Conservation (phyloP, 1,140 invertebrate genomes). For the Anastrepha ludens region DNA sequence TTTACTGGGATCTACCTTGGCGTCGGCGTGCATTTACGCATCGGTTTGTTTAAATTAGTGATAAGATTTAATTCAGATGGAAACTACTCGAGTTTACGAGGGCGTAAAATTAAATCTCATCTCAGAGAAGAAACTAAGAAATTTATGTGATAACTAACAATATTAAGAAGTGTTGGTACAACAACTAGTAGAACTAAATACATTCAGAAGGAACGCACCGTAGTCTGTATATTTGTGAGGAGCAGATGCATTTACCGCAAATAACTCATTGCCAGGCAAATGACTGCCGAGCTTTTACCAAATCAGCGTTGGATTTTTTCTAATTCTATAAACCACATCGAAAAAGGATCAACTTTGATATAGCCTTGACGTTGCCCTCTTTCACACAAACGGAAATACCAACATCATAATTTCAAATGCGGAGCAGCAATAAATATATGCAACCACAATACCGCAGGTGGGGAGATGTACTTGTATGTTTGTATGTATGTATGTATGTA, state of each 20-base stretch:
- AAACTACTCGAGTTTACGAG: too few relatives aligned
- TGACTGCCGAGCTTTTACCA: background rate
- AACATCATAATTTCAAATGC: slow-evolving; percentile 41
- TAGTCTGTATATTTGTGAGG: too few relatives aligned
- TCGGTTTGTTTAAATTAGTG: too few relatives aligned
- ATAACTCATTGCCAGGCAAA: background rate
- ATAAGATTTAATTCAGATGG: too few relatives aligned
- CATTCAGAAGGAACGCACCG: background rate
- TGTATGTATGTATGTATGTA: background rate
- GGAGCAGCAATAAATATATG: background rate
- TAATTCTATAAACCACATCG: slow-evolving; percentile 38
- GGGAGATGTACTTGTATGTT: background rate
- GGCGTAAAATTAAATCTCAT: too few relatives aligned
- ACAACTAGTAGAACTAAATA: background rate
- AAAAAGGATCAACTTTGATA: slow-evolving; percentile 13
- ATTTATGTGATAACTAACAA: too few relatives aligned
- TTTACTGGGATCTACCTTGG: too few relatives aligned
- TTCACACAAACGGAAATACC: background rate
- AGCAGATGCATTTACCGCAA: background rate
- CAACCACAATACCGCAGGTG: background rate
- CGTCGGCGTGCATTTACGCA: too few relatives aligned
- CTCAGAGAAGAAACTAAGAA: too few relatives aligned
- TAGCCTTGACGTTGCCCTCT: background rate
- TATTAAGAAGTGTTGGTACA: too few relatives aligned
- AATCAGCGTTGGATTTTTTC: background rate